A percentile compares a stretch with the other conserved stretches of the same genome.
Evolutionary conservation across 2,888 invertebrate species (phyloP).

Genomic region (Melinopterus prodromus): DNA sequence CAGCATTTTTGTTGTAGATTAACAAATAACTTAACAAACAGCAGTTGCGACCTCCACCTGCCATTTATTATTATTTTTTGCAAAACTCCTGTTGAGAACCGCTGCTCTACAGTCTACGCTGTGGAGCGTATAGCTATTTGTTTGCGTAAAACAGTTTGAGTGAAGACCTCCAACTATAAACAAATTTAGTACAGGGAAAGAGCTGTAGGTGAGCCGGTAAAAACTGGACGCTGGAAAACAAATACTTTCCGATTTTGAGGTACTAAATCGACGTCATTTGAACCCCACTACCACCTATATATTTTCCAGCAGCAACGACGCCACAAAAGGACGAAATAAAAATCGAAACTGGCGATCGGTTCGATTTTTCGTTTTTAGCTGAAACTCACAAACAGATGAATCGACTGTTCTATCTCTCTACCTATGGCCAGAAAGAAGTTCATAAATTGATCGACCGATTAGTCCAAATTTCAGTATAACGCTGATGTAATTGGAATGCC

Average conservation of each 20-base stretch:
- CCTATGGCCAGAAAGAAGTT: neutral
- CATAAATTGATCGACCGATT: neutral
- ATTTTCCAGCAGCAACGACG: neutral
- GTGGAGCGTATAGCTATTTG: too few relatives aligned
- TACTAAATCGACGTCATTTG: slow-evolving; percentile 4
- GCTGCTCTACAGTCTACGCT: too few relatives aligned
- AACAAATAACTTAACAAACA: too few relatives aligned
- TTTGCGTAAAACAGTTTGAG: too few relatives aligned
- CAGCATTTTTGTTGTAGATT: too few relatives aligned
- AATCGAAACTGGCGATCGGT: neutral
- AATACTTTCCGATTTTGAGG: slow-evolving; percentile 4
- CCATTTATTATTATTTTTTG: too few relatives aligned
- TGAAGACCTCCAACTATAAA: neutral
- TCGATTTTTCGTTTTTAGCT: neutral
- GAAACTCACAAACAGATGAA: neutral
- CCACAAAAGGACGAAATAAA: neutral
- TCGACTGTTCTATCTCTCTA: neutral
- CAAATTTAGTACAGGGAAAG: neutral
- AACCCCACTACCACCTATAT: neutral
- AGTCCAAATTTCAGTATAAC: neutral
- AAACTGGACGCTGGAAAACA: neutral
- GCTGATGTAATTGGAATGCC: neutral
- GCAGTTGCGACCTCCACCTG: too few relatives aligned
- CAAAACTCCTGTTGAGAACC: too few relatives aligned
- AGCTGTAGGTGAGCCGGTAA: neutral